Conservation (phyloP, 2,888 invertebrate species). For the Microplitis manilae region DNA sequence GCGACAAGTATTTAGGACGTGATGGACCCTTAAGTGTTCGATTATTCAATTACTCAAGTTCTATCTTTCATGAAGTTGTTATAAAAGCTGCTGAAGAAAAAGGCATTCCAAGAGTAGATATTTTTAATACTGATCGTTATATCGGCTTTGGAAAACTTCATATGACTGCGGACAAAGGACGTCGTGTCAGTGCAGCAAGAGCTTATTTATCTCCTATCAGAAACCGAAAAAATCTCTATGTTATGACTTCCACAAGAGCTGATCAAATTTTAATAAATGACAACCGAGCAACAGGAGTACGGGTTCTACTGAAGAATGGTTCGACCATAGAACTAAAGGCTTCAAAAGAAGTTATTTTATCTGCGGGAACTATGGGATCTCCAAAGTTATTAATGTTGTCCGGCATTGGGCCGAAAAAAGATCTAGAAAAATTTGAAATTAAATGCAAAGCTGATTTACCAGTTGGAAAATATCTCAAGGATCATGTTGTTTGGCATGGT, state of each 20-base stretch:
- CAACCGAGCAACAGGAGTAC: constrained; percentile 84
- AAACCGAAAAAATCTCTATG: constrained; percentile 75
- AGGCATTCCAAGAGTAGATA: background rate
- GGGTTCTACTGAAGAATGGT: constrained; percentile 76
- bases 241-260: constrained; percentile 80
- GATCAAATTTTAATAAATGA: constrained; percentile 71
- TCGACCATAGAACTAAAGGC: constrained; percentile 78
- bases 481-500: constrained; percentile 90
- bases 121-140: background rate
- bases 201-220: constrained; percentile 78
- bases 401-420: constrained; percentile 87
- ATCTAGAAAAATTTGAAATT: constrained; percentile 81
- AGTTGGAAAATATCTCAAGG: constrained; percentile 89
- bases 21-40: constrained; percentile 89
- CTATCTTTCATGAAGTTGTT: background rate
- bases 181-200: constrained; percentile 75
- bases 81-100: background rate
- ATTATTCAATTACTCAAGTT: constrained; percentile 33
- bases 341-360: constrained; percentile 83
- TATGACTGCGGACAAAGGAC: constrained; percentile 55
- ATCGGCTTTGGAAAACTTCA: background rate
- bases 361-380: constrained; percentile 89
- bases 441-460: constrained; percentile 83
- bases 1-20: constrained; percentile 81
- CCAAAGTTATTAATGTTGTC: constrained; percentile 94